Evolutionary conservation across 2,797 vertebrate species (phyloP), one percentile per base, ranked within the genome.

Genomic region (Pelochelys cantorii): DNA sequence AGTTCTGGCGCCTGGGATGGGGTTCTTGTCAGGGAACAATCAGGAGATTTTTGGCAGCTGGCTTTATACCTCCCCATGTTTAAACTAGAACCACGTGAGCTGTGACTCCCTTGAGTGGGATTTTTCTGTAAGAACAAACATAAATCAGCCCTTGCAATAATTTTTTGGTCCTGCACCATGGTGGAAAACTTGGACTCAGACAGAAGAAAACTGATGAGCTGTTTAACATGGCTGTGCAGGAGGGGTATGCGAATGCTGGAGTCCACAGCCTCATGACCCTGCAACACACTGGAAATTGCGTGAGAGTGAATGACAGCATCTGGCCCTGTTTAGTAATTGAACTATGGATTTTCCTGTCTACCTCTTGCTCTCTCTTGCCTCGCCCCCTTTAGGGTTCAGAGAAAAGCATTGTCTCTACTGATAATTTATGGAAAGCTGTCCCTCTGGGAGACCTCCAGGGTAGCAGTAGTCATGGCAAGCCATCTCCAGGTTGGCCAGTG

Each of bases 11-110:
- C 7, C 81, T 92, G 59, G 1, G 1, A 92, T 2, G 0, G 3
- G 62, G 13, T 48, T 75, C 48, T 42, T 27, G 25, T 31, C 25
- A 83, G 75, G 71, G 57, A 80, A 15, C 4, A 10, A 13, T 0
- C 10, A 37, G 62, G 42, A 27, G 5, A 25, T 86, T 93, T 48
- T 92, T 79, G 74, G 86, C 54, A 55, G 12, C 5, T 17, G 7
- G 27, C 81, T 94, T 90, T 81, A 82, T 68, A 85, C 56, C n/a
- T 86, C 14, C 52, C 90, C 62, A 85, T 42, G 60, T 93, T 93
- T 94, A 82, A 75, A 83, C 88, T 52, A 5, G 34, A 86, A 5
- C 53, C 54, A 7, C 59, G 11, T 25, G 18, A 89, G n/a, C 37
- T 83, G 60, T 8, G 80, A 74, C 4, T 27, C 23, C 17, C 53